Conservation (phyloP, 2,888 invertebrate genomes). For the Rosalia funebris region DNA sequence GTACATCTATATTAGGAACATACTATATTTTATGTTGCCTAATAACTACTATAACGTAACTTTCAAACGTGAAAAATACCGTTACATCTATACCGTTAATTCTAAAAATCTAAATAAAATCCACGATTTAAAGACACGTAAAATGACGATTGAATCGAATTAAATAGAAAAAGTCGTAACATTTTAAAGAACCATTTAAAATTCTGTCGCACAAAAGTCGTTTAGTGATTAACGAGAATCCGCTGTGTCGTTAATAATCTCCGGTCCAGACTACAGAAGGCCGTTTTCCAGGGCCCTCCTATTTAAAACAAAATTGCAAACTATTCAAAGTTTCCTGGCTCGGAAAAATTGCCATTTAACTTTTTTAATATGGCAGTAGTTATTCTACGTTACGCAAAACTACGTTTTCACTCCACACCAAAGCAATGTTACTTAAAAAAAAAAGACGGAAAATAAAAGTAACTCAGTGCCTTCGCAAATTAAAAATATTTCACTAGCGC, state of each 20-base stretch:
- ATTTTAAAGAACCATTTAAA: conserved; percentile 18
- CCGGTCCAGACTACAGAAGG: not conserved
- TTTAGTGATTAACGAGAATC: conserved; percentile 5
- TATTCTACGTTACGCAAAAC: conserved; percentile 17
- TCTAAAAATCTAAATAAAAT: no score
- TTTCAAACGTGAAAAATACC: no score
- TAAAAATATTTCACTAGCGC: conserved; percentile 34
- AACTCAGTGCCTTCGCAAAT: conserved; percentile 61
- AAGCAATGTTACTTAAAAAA: conserved; percentile 32
- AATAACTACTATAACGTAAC: no score
- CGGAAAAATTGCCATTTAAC: conserved; percentile 12
- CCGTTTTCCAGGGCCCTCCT: not conserved
- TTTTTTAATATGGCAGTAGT: conserved; percentile 31
- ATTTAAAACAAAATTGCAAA: not conserved
- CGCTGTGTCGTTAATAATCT: not conserved
- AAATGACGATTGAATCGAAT: no score
- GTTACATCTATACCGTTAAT: no score
- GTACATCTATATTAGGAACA: no score
- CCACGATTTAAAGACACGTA: no score
- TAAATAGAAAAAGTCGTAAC: conserved; percentile 5
- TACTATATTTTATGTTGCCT: no score
- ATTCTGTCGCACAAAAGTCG: conserved; percentile 16
- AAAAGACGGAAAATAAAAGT: conserved; percentile 33
- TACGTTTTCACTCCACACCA: conserved; percentile 28
- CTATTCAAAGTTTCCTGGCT: conserved; percentile 1